phyloP scores from a whole-genome alignment of 2,888 invertebrate genomes.

The Notodonta ziczac region DNA sequence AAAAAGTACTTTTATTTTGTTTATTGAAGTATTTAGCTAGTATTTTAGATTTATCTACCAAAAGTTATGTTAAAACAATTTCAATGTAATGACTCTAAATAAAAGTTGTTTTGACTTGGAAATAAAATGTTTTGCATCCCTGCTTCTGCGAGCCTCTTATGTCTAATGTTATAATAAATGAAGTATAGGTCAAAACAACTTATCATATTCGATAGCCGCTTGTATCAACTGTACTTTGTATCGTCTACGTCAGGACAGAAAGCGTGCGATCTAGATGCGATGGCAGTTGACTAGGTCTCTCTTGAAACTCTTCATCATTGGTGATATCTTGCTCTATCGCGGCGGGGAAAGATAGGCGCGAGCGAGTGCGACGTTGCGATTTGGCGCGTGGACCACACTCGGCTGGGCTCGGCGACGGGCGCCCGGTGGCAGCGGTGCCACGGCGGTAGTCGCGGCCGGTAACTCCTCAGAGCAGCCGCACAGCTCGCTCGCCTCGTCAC shows the following conservation, averaged over 20 bases:
- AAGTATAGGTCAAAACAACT: not conserved
- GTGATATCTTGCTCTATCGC: constrained; percentile 45
- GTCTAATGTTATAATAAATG: too few species aligned
- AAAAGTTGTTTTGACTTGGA: too few species aligned
- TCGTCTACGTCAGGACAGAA: constrained; percentile 12
- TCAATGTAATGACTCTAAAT: too few species aligned
- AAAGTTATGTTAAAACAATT: too few species aligned
- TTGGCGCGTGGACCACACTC: constrained; percentile 54
- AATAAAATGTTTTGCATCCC: too few species aligned
- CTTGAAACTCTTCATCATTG: constrained; percentile 25
- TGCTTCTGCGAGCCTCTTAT: too few species aligned
- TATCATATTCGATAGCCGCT: not conserved
- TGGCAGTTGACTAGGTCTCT: constrained; percentile 25
- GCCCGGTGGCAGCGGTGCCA: constrained; percentile 32
- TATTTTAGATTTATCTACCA: too few species aligned
- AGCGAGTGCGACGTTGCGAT: constrained; percentile 58
- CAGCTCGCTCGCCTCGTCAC: constrained; percentile 28
- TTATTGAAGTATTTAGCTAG: too few species aligned
- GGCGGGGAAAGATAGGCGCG: constrained; percentile 32
- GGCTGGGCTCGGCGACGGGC: constrained; percentile 58
- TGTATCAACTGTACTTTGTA: constrained; percentile 1
- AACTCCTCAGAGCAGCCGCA: constrained; percentile 45
- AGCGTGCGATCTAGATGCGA: constrained; percentile 17
- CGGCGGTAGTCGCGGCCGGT: constrained; percentile 59
- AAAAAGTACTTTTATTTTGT: too few species aligned